phyloP scores from a whole-genome alignment of 2,797 vertebrate species.

The Allobates femoralis region DNA sequence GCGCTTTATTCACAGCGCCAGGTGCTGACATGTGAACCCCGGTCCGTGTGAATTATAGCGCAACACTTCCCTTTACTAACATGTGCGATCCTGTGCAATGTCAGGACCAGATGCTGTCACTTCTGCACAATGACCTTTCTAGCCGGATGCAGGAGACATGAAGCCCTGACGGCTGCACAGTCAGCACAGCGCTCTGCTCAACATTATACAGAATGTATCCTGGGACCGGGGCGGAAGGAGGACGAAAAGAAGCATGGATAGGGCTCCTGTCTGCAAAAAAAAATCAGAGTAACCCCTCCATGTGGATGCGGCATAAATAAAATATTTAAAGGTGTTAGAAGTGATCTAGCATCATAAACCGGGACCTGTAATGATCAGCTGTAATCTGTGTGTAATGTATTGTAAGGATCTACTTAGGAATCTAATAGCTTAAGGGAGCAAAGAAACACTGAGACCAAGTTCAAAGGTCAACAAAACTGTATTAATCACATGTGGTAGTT shows the following conservation, averaged over 20 bases:
- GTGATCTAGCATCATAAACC: no score
- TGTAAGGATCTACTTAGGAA: no score
- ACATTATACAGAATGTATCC: neutral
- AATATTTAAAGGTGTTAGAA: no score
- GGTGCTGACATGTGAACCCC: neutral
- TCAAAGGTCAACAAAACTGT: no score
- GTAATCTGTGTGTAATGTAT: no score
- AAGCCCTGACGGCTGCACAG: neutral
- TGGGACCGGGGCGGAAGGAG: neutral
- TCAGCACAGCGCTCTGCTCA: neutral
- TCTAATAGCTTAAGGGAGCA: no score
- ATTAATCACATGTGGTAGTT: no score
- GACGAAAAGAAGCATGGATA: neutral
- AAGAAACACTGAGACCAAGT: no score
- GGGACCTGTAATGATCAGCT: no score
- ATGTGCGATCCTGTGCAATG: slow-evolving; percentile 6
- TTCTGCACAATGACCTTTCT: slow-evolving; percentile 17
- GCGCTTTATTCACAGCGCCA: neutral
- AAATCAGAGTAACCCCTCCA: neutral
- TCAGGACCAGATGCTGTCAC: slow-evolving; percentile 18
- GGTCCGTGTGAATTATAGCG: neutral
- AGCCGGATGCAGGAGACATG: slow-evolving; percentile 8
- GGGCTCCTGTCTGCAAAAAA: neutral
- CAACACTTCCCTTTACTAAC: neutral
- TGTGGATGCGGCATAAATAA: no score